Base-by-base conservation (phyloP, 2,797 vertebrate genomes). In the Smutsia temminckii region DNA sequence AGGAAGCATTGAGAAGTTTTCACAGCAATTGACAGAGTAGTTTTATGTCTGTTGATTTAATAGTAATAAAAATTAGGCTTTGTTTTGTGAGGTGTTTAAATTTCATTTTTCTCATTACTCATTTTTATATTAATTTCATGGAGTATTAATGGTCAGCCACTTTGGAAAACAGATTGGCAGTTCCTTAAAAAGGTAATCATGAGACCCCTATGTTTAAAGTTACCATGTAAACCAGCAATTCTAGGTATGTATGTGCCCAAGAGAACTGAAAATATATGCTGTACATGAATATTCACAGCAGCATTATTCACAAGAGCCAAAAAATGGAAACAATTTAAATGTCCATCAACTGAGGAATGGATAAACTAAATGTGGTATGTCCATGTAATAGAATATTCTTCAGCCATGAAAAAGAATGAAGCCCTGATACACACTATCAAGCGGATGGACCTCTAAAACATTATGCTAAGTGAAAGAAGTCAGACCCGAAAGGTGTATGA, bases 401-500 rank as follows among this genome's bases (percentile, higher is more conserved):
- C 37, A 42, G 6, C 42, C 3, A 1, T 4, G 8, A 55, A 51
- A 51, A 63, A 63, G 46, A 32, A 9, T n/a, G 29, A 29, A 14
- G 5, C 8, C 17, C 13, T 2, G 6, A 59, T 6, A 7, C 2
- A 0, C 0, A 9, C 32, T 5, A 7, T 46, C 8, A 13, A 40
- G 9, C 1, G 42, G 42, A 13, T 6, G 21, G 32, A 40, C 2
- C 53, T 57, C n/a, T 21, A 49, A 42, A 57, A 40, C 49, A 29
- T 23, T 8, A 6, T 21, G 72, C 53, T 32, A 7, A 23, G 1
- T 3, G 40, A 66, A 23, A 74, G 57, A 42, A 42, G 64, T 63
- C 85, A 75, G 32, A 34, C 23, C 27, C 16, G 21, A n/a, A 1
- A 2, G 2, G 16, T 14, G 9, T 32, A 11, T 0, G 64, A 25